phyloP scores from a whole-genome alignment of 2,888 invertebrate genomes.

The Cyclophora punctaria region DNA sequence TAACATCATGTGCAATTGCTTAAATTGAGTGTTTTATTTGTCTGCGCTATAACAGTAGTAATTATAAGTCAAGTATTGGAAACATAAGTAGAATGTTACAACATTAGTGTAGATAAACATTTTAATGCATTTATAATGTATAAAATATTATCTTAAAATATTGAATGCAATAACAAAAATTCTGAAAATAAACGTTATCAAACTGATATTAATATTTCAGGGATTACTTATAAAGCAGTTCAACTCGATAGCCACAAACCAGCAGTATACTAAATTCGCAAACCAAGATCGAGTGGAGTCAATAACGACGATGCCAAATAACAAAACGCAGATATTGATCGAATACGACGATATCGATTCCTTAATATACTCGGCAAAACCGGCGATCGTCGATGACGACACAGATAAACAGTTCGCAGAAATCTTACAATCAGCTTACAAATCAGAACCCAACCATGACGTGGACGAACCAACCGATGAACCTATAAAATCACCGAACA shows the following conservation, averaged over 20 bases:
- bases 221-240: conserved; percentile 68
- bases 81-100: too few species aligned
- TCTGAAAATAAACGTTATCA: conserved; percentile 15
- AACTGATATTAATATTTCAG: conserved; percentile 47
- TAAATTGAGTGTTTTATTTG: too few species aligned
- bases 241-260: conserved; percentile 59
- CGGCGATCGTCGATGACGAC: conserved; percentile 48
- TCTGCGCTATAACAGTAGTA: too few species aligned
- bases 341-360: conserved; percentile 60
- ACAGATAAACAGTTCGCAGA: conserved; percentile 61
- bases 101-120: too few species aligned
- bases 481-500: conserved; percentile 47
- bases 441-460: conserved; percentile 26
- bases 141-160: not conserved
- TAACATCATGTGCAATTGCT: too few species aligned
- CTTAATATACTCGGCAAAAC: conserved; percentile 51
- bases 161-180: conserved; percentile 3
- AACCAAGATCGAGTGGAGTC: conserved; percentile 41
- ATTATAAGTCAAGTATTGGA: too few species aligned
- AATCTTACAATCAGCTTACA: conserved; percentile 52
- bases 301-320: conserved; percentile 43
- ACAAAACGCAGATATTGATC: conserved; percentile 52
- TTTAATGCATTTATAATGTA: conserved; percentile 1
- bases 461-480: conserved; percentile 33
- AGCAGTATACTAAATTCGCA: conserved; percentile 54